These are phyloP conservation scores for Muscicapa adusta DNA, from an alignment of 2,113 vertebrate species.

Conservation along the genomic window DNA sequence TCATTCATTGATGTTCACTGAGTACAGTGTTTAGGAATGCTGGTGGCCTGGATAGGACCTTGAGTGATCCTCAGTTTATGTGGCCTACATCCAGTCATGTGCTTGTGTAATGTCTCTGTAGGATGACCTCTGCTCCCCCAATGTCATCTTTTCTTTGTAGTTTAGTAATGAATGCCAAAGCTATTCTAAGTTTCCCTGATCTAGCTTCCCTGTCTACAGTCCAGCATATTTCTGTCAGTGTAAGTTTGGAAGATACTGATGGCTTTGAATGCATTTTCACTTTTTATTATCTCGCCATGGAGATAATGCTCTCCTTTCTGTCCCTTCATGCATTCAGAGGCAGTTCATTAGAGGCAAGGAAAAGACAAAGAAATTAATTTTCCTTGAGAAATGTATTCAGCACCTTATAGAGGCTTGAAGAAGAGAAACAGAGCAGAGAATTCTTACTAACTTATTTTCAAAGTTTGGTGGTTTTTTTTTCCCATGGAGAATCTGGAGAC, in stretches of 20 bases:
- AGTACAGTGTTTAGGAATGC: not conserved
- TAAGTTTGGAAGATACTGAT: slow-evolving; percentile 32
- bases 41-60: not conserved
- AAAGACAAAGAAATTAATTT: slow-evolving; percentile 61
- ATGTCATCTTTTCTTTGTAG: not conserved
- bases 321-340: slow-evolving; percentile 19
- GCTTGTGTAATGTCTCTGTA: not conserved
- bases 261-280: slow-evolving; percentile 40
- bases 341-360: slow-evolving; percentile 46
- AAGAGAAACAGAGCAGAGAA: not conserved
- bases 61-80: not conserved
- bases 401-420: not conserved
- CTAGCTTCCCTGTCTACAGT: not conserved
- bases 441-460: not conserved
- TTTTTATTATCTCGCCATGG: slow-evolving; percentile 43
- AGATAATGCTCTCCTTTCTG: slow-evolving; percentile 41
- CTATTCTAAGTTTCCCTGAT: not conserved
- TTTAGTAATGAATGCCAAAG: not conserved
- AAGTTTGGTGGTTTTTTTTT: not conserved
- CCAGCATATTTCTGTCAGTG: slow-evolving; percentile 31
- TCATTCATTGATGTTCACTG: not conserved
- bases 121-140: not conserved
- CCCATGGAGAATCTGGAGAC: not conserved
- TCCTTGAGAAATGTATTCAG: slow-evolving; percentile 37
- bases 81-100: not conserved